Evolutionary conservation across 2,888 invertebrate species (phyloP).

Genomic region (Sialis fuliginosa): DNA sequence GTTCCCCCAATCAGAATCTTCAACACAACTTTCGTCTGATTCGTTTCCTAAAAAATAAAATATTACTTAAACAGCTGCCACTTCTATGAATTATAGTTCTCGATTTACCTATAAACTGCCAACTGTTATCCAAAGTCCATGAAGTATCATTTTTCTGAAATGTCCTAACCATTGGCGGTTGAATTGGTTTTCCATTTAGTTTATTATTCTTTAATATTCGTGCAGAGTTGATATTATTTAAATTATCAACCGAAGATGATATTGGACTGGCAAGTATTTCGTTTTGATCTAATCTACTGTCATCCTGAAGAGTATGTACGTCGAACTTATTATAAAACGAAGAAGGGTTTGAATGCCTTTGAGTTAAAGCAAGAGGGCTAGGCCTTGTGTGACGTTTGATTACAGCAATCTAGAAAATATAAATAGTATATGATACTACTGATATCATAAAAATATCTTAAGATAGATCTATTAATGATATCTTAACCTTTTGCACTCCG

Average conservation of each 20-base stretch:
- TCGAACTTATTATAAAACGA: slow-evolving; percentile 18
- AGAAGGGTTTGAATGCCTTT: slow-evolving; percentile 30
- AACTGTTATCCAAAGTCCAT: slow-evolving; percentile 79
- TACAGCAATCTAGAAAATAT: background rate
- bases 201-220: slow-evolving; percentile 20
- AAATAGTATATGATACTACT: background rate
- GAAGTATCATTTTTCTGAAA: slow-evolving; percentile 31
- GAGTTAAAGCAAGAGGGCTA: slow-evolving; percentile 9
- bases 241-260: slow-evolving; percentile 53
- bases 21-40: slow-evolving; percentile 30
- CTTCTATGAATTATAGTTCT: slow-evolving; percentile 4
- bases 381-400: slow-evolving; percentile 1
- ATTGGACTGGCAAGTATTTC: slow-evolving; percentile 20
- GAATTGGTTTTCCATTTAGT: slow-evolving; percentile 50
- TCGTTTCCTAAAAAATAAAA: slow-evolving; percentile 26
- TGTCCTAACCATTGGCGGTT: slow-evolving; percentile 44
- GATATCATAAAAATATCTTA: background rate
- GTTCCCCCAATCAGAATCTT: slow-evolving; percentile 26
- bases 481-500: no score
- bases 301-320: slow-evolving; percentile 2
- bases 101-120: slow-evolving; percentile 69
- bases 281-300: background rate
- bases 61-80: background rate
- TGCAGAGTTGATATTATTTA: slow-evolving; percentile 30
- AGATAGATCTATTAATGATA: no score